Evolutionary conservation across 2,797 vertebrate genomes (phyloP), one percentile per base, ranked within the genome.

Genomic region (Malacoctenus gilli): DNA sequence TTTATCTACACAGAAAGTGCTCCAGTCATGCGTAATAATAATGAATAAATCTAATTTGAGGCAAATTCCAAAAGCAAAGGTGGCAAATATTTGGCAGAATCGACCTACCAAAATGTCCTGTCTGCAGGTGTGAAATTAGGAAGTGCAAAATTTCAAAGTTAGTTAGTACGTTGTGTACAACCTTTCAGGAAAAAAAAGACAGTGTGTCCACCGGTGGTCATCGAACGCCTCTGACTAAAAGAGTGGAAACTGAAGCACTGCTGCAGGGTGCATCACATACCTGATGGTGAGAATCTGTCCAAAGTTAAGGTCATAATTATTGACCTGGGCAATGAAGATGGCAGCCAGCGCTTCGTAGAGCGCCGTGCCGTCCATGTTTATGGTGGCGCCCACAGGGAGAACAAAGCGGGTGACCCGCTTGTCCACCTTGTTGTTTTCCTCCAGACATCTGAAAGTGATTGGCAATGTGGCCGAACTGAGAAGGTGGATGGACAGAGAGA

Each of bases 251-350:
- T 53, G 3, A 9, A 9, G 2, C 14, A 3, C 3, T 14, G 48
- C 4, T 28, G 11, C 5, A 25, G 8, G 6, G 11, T 14, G 2
- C 15, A 5, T 48, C 5, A 10, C 25, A 32, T 86, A 94, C 93
- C 93, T 94, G 69, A 95, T 92, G 34, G 93, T 94, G 55, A 94
- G 88, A 67, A 94, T 94, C 82, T 95, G 91, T 51, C 93, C 93
- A 4, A 92, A 91, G 72, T 92, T 93, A 39, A 94, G 81, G 35
- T 88, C 83, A 47, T 89, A 89, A 51, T 81, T 75, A 57, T 95
- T 94, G 88, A 94, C 93, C 71, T 95, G 94, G 37, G 93, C 94
- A 1, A 95, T 95, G 75, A 94, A 95, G 79, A 95, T 93, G 82
- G 94, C 94, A 2, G 94, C 94, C 75, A 94, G 84, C 8, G 94